phyloP scores from a whole-genome alignment of 2,888 invertebrate genomes.

The Platycnemis pennipes region DNA sequence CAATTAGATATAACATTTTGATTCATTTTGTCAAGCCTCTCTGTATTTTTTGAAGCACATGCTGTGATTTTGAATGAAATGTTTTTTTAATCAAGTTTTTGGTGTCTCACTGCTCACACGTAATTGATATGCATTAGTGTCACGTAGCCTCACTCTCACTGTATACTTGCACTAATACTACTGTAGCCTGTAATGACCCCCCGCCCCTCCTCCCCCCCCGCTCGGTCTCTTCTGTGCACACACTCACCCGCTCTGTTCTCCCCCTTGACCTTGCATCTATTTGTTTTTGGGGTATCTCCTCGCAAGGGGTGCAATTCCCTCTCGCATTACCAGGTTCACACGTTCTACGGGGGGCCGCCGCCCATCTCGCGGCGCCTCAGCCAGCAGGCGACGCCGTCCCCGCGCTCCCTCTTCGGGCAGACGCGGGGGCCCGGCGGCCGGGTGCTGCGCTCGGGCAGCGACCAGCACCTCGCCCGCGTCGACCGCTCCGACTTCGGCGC shows the following conservation, averaged over 20 bases:
- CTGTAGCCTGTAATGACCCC: not conserved
- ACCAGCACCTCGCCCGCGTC: conserved; percentile 93
- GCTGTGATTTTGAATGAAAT: not conserved
- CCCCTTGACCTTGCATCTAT: conserved; percentile 67
- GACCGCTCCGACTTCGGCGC: conserved; percentile 82
- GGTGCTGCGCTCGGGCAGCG: conserved; percentile 93
- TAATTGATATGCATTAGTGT: not conserved
- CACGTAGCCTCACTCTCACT: conserved; percentile 29
- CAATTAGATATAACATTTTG: not conserved
- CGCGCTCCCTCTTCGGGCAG: conserved; percentile 75
- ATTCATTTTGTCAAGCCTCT: not conserved
- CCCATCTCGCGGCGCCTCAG: conserved; percentile 69
- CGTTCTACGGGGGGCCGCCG: conserved; percentile 86
- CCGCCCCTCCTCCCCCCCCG: not conserved
- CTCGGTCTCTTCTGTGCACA: conserved; percentile 28
- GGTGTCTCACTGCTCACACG: not conserved
- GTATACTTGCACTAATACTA: conserved; percentile 25
- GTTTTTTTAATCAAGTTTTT: not conserved
- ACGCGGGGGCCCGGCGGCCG: conserved; percentile 73
- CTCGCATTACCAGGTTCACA: conserved; percentile 84
- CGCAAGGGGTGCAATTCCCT: conserved; percentile 69
- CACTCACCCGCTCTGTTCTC: conserved; percentile 65
- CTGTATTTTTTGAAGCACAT: not conserved
- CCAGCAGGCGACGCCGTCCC: conserved; percentile 74
- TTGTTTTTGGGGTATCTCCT: conserved; percentile 67